Evolutionary conservation across 1,140 invertebrate genomes (phyloP), one percentile per base, ranked within the genome.

Genomic region (Mamestra configurata): DNA sequence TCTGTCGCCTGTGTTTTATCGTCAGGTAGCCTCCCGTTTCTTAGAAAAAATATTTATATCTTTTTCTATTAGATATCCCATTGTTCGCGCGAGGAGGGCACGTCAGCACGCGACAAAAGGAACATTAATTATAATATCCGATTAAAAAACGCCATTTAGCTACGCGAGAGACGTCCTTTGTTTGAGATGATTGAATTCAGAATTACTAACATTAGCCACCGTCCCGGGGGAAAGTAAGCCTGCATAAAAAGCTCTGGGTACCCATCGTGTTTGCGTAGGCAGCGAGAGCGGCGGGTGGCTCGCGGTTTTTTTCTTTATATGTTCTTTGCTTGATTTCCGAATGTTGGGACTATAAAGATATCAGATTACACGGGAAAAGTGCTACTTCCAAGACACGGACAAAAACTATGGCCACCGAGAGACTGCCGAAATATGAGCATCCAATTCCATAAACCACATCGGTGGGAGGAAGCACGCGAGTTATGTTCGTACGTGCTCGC

Each of bases 61-160:
- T 94, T 88, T 88, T 90, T 91, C 89, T 92, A 94, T 92, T 91
- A 93, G 90, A 92, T 90, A 89, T 89, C 89, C 92, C 88, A 94
- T 94, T 94, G 93, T 94, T 94, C 90, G 89, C 88, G 89, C 90
- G 89, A 90, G 92, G 89, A 90, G 92, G 90, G 91, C 87, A 88
- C 89, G 92, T 94, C 93, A 94, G 90, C 91, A 90, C 90, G 95
- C 90, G 91, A 93, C 94, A 95, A 95, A 95, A 95, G 92, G 91
- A 90, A 95, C 95, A 95, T 95, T 95, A 95, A 95, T 95, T 95
- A 95, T 95, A 95, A 95, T 95, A 95, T 95, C 93, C 94, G 95
- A 95, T 95, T 95, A 95, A 94, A 95, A 95, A 95, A 82, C 90
- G 94, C 92, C 91, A 95, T 95, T 95, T 95, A 94, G 93, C 85